Evolutionary conservation across 2,888 invertebrate genomes (phyloP).

Genomic region (Lydus trimaculatus): DNA sequence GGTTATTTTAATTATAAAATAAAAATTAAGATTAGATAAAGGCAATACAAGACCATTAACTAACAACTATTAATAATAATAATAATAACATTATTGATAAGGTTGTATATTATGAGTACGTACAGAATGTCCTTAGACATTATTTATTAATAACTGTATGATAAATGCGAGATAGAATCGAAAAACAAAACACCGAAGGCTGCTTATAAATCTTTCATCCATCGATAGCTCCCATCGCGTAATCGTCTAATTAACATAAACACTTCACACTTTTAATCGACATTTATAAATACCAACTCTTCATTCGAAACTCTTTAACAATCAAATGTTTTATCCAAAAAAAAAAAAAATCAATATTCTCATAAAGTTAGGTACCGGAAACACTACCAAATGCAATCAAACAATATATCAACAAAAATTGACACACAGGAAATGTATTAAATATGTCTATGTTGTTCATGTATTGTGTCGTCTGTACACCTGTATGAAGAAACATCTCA

Average conservation of each 20-base stretch:
- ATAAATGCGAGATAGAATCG: neutral
- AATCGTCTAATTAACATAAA: constrained; percentile 1
- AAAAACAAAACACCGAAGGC: neutral
- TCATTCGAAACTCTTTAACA: neutral
- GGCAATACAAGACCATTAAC: neutral
- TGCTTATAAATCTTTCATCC: neutral
- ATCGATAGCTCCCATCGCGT: constrained; percentile 2
- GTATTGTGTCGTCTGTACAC: constrained; percentile 8
- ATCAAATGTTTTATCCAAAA: no score
- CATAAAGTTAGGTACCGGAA: constrained; percentile 21
- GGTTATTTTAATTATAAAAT: neutral
- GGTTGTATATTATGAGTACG: no score
- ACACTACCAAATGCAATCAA: constrained; percentile 16
- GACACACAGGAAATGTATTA: constrained; percentile 16
- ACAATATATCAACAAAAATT: constrained; percentile 12
- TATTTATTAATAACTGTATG: neutral
- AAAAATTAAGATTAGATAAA: neutral
- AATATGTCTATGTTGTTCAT: constrained; percentile 3
- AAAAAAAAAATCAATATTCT: neutral
- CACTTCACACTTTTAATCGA: constrained; percentile 3
- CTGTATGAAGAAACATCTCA: constrained; percentile 12
- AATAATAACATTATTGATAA: neutral
- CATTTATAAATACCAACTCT: neutral
- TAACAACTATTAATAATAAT: neutral
- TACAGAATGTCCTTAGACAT: neutral